Percentiles rank a stretch among this genome's conserved stretches.
These are phyloP conservation scores for Cephus pygmeus DNA, from an alignment of 2,888 invertebrate genomes.

Conservation along the genomic window DNA sequence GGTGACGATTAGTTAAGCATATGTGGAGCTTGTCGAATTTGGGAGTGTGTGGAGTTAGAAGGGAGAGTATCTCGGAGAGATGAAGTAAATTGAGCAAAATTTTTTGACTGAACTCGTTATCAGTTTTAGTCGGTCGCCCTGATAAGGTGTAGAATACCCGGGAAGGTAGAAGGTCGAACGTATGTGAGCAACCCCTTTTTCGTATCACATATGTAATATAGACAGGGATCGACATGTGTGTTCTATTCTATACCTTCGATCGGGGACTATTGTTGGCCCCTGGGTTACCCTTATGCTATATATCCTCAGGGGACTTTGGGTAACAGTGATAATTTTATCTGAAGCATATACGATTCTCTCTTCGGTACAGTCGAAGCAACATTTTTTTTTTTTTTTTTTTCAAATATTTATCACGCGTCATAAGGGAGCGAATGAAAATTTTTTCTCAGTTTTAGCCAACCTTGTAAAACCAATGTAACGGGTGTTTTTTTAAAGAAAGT, in stretches of 20 bases:
- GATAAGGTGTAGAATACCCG: background rate
- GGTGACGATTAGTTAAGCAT: background rate
- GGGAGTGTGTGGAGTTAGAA: background rate
- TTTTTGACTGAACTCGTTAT: background rate
- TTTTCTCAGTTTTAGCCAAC: background rate
- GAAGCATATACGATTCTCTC: background rate
- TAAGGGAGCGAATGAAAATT: background rate
- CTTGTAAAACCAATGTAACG: background rate
- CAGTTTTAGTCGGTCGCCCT: background rate
- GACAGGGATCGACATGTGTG: background rate
- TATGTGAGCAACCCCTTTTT: background rate
- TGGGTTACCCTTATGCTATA: background rate
- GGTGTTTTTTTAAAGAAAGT: background rate
- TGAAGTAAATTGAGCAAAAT: background rate
- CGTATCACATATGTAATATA: background rate
- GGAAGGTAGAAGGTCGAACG: background rate
- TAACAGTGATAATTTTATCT: background rate
- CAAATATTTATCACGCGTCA: no score
- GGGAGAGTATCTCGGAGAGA: background rate
- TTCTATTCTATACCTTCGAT: background rate
- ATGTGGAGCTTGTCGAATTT: background rate
- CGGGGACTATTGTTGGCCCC: background rate
- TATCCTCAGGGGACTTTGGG: background rate
- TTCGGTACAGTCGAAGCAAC: background rate
- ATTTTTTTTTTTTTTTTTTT: no score